Conservation (phyloP, 2,888 invertebrate genomes). For the Nomada flava region DNA sequence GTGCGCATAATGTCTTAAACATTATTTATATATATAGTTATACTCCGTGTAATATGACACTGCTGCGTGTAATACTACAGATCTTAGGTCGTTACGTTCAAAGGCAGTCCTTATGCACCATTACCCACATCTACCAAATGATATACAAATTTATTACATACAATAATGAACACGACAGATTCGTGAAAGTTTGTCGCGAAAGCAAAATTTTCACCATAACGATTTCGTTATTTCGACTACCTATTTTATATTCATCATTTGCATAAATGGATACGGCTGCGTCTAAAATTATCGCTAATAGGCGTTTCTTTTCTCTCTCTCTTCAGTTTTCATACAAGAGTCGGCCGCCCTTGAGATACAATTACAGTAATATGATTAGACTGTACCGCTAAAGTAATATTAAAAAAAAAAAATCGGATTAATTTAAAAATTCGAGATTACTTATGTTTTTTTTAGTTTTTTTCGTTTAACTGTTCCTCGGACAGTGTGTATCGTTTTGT, state of each 20-base stretch:
- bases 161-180: constrained; percentile 62
- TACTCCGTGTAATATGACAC: constrained; percentile 77
- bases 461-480: constrained; percentile 70
- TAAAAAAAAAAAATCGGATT: constrained; percentile 73
- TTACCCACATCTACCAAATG: constrained; percentile 60
- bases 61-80: constrained; percentile 72
- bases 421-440: constrained; percentile 78
- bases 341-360: constrained; percentile 61
- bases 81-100: constrained; percentile 72
- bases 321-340: constrained; percentile 58
- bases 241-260: constrained; percentile 69
- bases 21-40: constrained; percentile 69
- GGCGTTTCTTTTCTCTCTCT: constrained; percentile 68
- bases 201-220: constrained; percentile 68
- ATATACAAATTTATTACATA: constrained; percentile 70
- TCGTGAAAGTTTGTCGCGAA: constrained; percentile 49
- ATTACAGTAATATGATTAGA: constrained; percentile 76
- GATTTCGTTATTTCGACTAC: constrained; percentile 70
- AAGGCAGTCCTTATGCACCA: constrained; percentile 75
- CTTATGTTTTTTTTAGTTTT: constrained; percentile 57
- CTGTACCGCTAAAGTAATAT: constrained; percentile 77
- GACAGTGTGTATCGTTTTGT: constrained; percentile 72
- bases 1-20: constrained; percentile 55
- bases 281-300: constrained; percentile 76
- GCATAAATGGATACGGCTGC: constrained; percentile 68